These are phyloP conservation scores for Bungarus multicinctus DNA, from an alignment of 2,113 vertebrate genomes.

Conservation along the genomic window DNA sequence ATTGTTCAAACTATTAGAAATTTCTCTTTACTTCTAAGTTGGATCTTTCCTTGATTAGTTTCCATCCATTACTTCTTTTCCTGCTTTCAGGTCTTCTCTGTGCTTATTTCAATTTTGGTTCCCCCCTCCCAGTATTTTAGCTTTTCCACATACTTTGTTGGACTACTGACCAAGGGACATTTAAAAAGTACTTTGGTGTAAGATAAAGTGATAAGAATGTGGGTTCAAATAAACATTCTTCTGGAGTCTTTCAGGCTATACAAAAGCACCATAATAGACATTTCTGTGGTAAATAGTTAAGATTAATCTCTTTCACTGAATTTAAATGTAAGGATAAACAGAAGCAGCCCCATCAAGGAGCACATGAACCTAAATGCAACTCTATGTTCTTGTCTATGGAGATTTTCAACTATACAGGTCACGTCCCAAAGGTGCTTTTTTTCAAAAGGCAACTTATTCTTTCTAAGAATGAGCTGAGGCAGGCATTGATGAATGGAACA, in stretches of 20 bases:
- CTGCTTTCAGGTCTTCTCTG: not conserved
- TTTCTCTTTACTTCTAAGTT: not conserved
- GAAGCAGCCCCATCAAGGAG: not conserved
- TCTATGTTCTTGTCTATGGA: not conserved
- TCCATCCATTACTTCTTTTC: not conserved
- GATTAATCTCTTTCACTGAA: not conserved
- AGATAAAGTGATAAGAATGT: not conserved
- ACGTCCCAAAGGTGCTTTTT: not conserved
- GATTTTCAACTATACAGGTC: not conserved
- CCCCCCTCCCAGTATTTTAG: not conserved
- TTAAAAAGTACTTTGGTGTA: not conserved
- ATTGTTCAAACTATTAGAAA: not conserved
- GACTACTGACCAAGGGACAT: not conserved
- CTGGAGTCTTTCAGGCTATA: not conserved
- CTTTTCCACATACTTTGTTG: not conserved
- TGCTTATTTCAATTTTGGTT: not conserved
- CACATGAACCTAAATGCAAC: not conserved
- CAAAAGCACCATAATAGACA: not conserved
- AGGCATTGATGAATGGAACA: no score
- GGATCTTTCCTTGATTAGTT: not conserved
- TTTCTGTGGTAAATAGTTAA: not conserved
- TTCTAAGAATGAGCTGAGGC: no score
- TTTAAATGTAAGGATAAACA: not conserved
- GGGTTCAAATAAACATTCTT: not conserved
- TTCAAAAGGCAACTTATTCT: no score